Conservation (phyloP, 2,113 vertebrate genomes). For the Pleuronectes platessa region DNA sequence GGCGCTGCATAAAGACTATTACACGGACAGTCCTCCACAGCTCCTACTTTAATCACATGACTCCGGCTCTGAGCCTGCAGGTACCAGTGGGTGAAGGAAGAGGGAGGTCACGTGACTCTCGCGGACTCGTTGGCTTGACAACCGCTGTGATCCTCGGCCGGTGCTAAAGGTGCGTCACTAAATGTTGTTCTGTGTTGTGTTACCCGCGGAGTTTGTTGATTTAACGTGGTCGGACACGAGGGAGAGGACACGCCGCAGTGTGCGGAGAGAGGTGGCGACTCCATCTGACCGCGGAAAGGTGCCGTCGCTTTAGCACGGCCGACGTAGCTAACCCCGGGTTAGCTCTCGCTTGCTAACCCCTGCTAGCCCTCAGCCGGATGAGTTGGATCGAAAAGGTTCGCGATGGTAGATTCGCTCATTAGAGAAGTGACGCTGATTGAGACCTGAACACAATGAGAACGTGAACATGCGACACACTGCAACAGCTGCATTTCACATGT, state of each 20-base stretch:
- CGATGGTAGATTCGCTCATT: neutral
- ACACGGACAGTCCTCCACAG: too few species aligned
- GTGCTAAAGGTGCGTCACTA: conserved; percentile 50
- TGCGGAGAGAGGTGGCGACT: too few species aligned
- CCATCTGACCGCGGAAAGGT: neutral
- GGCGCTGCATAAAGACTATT: too few species aligned
- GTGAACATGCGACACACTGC: neutral
- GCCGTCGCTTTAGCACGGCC: neutral
- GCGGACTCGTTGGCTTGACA: conserved; percentile 65
- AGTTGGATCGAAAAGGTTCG: neutral
- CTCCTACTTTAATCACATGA: too few species aligned
- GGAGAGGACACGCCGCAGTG: fast-evolving
- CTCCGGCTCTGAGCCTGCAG: conserved; percentile 1
- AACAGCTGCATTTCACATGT: neutral
- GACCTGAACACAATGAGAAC: neutral
- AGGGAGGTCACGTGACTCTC: conserved; percentile 51
- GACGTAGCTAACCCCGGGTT: neutral
- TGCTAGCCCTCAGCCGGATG: neutral
- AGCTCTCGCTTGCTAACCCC: neutral
- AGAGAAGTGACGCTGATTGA: neutral
- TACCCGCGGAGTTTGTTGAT: neutral
- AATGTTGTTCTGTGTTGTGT: neutral
- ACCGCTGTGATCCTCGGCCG: conserved; percentile 50
- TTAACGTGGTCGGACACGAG: neutral
- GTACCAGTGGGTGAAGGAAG: conserved; percentile 28